phyloP scores from a whole-genome alignment of 2,888 invertebrate species.

The Silvanus unidentatus region DNA sequence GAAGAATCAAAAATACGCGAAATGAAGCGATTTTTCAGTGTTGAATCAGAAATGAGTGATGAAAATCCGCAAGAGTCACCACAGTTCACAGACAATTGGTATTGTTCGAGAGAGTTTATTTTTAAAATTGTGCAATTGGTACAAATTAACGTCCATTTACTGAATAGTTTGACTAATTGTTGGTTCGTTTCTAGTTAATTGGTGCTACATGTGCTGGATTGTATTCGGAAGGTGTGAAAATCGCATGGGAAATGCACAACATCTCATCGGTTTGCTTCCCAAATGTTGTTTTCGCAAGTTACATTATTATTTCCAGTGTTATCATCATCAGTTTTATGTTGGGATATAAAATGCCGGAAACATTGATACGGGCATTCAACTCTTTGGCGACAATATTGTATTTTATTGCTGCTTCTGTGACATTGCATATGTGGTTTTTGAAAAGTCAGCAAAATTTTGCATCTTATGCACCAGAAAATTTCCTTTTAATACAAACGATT shows the following conservation, averaged over 20 bases:
- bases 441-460: constrained; percentile 3
- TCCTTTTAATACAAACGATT: constrained; percentile 23
- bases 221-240: constrained; percentile 29
- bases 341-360: constrained; percentile 33
- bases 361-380: constrained; percentile 34
- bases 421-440: constrained; percentile 14
- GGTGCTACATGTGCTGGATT: constrained; percentile 30
- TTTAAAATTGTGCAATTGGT: constrained; percentile 31
- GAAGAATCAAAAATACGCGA: constrained; percentile 5
- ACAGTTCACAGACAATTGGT: constrained; percentile 18
- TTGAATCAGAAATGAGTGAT: constrained; percentile 23
- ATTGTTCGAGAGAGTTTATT: constrained; percentile 26
- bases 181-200: constrained; percentile 23
- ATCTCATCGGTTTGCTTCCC: constrained; percentile 31
- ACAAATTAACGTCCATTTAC: constrained; percentile 10
- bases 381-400: constrained; percentile 32
- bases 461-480: constrained; percentile 12
- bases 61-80: constrained; percentile 18
- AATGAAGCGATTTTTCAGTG: constrained; percentile 24
- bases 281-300: constrained; percentile 33
- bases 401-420: constrained; percentile 27
- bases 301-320: constrained; percentile 34
- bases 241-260: constrained; percentile 17
- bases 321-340: constrained; percentile 34
- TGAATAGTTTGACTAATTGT: neutral